A percentile compares a stretch with the other conserved stretches of the same genome.
phyloP scores from a whole-genome alignment of 2,797 vertebrate species.

The Galagoides demidoff region DNA sequence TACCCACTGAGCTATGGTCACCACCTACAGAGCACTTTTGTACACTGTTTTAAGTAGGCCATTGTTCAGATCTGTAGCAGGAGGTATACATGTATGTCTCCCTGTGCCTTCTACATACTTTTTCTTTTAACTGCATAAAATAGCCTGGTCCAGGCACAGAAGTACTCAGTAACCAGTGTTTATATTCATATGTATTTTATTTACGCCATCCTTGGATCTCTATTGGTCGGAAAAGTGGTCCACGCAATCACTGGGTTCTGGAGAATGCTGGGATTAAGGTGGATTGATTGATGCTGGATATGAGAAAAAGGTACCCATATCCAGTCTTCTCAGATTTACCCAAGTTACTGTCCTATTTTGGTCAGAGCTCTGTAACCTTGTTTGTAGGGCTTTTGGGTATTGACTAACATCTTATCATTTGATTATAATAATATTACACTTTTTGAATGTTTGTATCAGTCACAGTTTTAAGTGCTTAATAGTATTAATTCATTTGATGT shows the following conservation, averaged over 20 bases:
- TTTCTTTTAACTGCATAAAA: not conserved
- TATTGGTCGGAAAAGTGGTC: too few species aligned
- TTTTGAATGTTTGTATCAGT: not conserved
- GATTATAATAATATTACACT: not conserved
- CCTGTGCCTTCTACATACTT: not conserved
- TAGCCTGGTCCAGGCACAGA: not conserved
- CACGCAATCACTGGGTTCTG: not conserved
- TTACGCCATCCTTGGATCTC: conserved; percentile 14
- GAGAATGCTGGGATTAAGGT: not conserved
- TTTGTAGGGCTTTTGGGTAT: not conserved
- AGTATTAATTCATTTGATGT: conserved; percentile 21
- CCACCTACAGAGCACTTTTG: not conserved
- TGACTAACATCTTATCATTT: not conserved
- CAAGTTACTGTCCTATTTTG: not conserved
- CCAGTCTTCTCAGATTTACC: not conserved
- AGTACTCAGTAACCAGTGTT: conserved; percentile 12
- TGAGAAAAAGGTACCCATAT: not conserved
- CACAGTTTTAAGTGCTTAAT: not conserved
- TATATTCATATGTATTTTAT: conserved; percentile 9
- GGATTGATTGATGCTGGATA: too few species aligned
- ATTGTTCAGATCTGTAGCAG: not conserved
- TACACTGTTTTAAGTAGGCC: not conserved
- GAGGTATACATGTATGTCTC: not conserved
- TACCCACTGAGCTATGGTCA: too few species aligned
- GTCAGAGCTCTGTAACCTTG: not conserved